Base-by-base conservation (phyloP, 1,140 invertebrate genomes). In the Aphelenchoides avenae region DNA sequence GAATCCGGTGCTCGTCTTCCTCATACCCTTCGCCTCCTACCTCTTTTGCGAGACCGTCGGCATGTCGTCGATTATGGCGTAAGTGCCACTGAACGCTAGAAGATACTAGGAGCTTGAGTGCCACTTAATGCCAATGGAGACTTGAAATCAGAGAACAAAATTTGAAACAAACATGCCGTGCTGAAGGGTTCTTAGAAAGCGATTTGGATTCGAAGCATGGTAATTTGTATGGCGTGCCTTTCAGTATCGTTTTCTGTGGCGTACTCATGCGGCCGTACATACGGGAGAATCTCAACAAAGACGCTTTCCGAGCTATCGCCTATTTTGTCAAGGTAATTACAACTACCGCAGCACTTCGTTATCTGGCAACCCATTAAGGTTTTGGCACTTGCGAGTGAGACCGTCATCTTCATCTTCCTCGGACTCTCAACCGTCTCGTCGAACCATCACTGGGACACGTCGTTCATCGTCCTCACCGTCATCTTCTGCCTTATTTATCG, bases 321-420 rank as follows among this genome's bases (percentile, higher is more conserved):
- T 97, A 96, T 77, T 89, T 91, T 42, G 90, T 95, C 86, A 97
- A 97, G 81, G 95, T 97, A n/a, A n/a, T n/a, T n/a, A n/a, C n/a
- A n/a, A 92, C 80, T 96, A 13, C 27, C 68, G 4, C 65, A 66
- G 33, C 50, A 40, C 26, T 30, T n/a, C n/a, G n/a, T n/a, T n/a
- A n/a, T n/a, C n/a, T n/a, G n/a, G n/a, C n/a, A n/a, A n/a, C n/a
- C n/a, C n/a, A n/a, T n/a, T n/a, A n/a, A 20, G n/a, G 95, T 98
- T 91, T 80, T 97, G 24, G 63, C 73, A 3, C 43, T 66, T 9
- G 52, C 68, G 6, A 90, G 91, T 5, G 94, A 98, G 81, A 96
- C 92, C 0, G 90, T 98, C 73, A 96, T 98, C 73, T 98, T 98
- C 81, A 93, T 98, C 88, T 95, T 97, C 79, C 85, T 98, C 27